phyloP scores from a whole-genome alignment of 2,113 vertebrate genomes.

The Marmota flaviventris region DNA sequence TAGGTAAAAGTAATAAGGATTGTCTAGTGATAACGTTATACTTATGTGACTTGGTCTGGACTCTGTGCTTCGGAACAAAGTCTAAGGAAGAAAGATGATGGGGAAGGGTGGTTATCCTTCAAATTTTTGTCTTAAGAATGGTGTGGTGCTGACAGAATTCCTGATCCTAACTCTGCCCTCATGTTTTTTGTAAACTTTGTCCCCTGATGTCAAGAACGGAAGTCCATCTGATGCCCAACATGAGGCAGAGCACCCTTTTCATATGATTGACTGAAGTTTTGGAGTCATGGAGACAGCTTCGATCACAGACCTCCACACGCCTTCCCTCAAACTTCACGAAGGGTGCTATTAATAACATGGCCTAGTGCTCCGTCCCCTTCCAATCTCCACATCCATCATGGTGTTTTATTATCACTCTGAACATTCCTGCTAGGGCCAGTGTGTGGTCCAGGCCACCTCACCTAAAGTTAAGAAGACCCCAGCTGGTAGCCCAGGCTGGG shows the following conservation, averaged over 20 bases:
- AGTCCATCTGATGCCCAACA: neutral
- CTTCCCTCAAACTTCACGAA: neutral
- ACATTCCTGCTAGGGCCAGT: neutral
- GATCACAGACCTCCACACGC: fast-evolving
- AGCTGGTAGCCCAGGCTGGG: neutral
- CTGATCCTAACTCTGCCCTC: neutral
- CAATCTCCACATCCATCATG: no score
- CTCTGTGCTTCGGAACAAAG: neutral
- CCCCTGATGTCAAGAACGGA: neutral
- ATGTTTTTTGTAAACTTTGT: neutral
- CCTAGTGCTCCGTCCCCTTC: neutral
- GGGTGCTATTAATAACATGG: neutral
- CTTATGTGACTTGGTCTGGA: neutral
- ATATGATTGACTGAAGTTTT: neutral
- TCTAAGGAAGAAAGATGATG: neutral
- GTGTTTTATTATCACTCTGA: neutral
- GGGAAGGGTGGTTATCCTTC: neutral
- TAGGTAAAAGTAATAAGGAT: neutral
- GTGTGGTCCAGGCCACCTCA: neutral
- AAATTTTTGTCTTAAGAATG: neutral
- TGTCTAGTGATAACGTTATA: neutral
- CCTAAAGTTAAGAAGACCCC: neutral
- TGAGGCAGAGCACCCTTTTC: no score
- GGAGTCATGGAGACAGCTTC: neutral
- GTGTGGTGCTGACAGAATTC: neutral